These are phyloP conservation scores for Drosophila ironensis DNA, from an alignment of 1,140 invertebrate genomes.

Conservation along the genomic window DNA sequence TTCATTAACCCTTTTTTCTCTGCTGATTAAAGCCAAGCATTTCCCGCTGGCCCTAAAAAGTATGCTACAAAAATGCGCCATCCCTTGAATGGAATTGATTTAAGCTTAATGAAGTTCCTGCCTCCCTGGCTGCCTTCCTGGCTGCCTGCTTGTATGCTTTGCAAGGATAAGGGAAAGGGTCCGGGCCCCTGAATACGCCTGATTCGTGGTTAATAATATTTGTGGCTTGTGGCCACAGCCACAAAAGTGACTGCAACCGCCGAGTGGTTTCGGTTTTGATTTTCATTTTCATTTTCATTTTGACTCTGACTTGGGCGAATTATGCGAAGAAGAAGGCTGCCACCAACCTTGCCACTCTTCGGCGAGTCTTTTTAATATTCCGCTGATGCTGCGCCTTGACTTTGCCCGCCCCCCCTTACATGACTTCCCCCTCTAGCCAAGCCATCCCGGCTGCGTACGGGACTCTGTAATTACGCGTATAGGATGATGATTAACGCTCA, in stretches of 20 bases:
- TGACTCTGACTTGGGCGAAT: background rate
- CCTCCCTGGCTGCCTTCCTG: background rate
- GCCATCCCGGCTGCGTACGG: background rate
- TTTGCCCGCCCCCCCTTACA: background rate
- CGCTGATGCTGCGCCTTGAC: slow-evolving; percentile 23
- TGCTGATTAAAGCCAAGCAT: background rate
- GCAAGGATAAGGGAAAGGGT: background rate
- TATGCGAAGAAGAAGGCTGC: background rate
- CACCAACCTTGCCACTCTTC: background rate
- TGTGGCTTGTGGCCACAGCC: slow-evolving; percentile 31
- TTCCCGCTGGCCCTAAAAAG: background rate
- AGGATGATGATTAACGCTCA: slow-evolving; percentile 76
- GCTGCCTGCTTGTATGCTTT: background rate
- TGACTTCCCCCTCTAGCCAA: background rate
- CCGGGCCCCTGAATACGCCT: slow-evolving; percentile 17
- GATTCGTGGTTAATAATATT: slow-evolving; percentile 49
- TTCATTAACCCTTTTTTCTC: background rate
- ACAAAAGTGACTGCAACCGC: slow-evolving; percentile 33
- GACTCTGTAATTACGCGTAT: slow-evolving; percentile 76
- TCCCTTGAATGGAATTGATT: slow-evolving; percentile 15
- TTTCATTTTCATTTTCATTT: no score
- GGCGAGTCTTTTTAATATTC: slow-evolving; percentile 54
- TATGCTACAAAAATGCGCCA: slow-evolving; percentile 5
- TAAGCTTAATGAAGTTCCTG: slow-evolving; percentile 8
- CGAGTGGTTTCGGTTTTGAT: slow-evolving; percentile 26